Conservation (phyloP, 2,113 vertebrate genomes). For the Pseudopodoces humilis region DNA sequence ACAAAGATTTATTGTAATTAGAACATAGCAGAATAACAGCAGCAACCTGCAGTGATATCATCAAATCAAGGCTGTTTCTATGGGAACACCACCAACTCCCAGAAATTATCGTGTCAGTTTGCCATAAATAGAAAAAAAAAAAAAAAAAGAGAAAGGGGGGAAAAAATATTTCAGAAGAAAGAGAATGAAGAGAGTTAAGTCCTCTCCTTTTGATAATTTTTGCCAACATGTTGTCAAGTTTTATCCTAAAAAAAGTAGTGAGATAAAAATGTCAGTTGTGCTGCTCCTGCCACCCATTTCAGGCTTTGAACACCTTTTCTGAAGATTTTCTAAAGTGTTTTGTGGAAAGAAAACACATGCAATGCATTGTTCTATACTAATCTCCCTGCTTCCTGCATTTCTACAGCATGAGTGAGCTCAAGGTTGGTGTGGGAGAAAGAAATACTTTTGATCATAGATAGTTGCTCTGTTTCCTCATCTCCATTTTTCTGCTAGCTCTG, state of each 20-base stretch:
- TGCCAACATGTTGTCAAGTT: not conserved
- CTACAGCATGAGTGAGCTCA: not conserved
- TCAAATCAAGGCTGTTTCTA: conserved; percentile 76
- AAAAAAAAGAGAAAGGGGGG: rapidly evolving
- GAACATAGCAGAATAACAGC: conserved; percentile 52
- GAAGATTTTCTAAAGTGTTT: not conserved
- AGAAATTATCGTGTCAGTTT: conserved; percentile 67
- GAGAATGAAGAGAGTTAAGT: not conserved
- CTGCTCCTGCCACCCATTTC: not conserved
- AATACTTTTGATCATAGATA: not conserved
- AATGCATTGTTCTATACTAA: not conserved
- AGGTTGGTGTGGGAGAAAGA: not conserved
- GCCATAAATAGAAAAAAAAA: conserved; percentile 58
- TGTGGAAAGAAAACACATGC: not conserved
- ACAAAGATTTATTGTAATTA: conserved; percentile 54
- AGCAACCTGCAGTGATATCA: conserved; percentile 64
- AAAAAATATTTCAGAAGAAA: not conserved
- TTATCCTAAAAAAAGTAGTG: not conserved
- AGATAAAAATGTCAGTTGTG: not conserved
- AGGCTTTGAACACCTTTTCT: not conserved
- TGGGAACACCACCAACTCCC: conserved; percentile 72
- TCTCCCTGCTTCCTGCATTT: not conserved
- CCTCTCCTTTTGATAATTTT: not conserved
- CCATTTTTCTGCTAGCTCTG: not conserved
- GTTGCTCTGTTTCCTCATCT: not conserved